Base-by-base conservation (phyloP, 2,113 vertebrate genomes). In the Hypocryptadius cinnamomeus region DNA sequence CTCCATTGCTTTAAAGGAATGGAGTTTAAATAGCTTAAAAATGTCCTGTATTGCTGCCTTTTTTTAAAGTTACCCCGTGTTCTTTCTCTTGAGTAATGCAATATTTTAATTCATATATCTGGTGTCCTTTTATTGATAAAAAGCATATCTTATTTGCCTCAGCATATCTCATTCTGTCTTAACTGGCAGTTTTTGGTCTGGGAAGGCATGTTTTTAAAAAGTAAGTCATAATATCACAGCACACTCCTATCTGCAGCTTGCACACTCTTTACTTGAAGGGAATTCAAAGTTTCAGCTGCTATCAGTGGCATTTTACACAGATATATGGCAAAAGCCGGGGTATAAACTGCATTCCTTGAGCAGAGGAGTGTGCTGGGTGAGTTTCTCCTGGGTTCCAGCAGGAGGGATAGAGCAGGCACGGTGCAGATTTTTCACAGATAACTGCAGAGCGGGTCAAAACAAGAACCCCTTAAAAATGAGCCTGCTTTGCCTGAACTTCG, bases 371-470 rank as follows among this genome's bases (percentile, higher is more conserved):
- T 12, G 68, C 70, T 71, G 91, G 92, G n/a, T 80, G 85, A 22
- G 2, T 76, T 61, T 21, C 61, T 30, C 8, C 13, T 16, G 10
- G 1, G 54, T 66, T 87, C 39, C 93, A 93, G 85, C 74, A 74
- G 57, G 65, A 82, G 50, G 33, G 74, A 73, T 9, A 63, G 79
- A 45, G 9, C 73, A 89, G 35, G 51, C 71, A 85, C 10, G 37
- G 37, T 44, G 33, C 68, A 91, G 92, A 92, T 95, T 83, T 79
- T 37, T 25, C 79, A 40, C 7, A 85, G 87, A 90, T 92, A 95
- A 87, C 68, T 57, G 64, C 56, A 70, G 81, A 93, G 68, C 24
- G 24, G 91, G 87, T 92, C 89, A 95, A 93, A 96, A 87, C 87
- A 87, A 70, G 89, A 93, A 85, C 35, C 10, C 51, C 51, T 56